phyloP scores from a whole-genome alignment of 2,113 vertebrate genomes.

The Addax nasomaculatus region DNA sequence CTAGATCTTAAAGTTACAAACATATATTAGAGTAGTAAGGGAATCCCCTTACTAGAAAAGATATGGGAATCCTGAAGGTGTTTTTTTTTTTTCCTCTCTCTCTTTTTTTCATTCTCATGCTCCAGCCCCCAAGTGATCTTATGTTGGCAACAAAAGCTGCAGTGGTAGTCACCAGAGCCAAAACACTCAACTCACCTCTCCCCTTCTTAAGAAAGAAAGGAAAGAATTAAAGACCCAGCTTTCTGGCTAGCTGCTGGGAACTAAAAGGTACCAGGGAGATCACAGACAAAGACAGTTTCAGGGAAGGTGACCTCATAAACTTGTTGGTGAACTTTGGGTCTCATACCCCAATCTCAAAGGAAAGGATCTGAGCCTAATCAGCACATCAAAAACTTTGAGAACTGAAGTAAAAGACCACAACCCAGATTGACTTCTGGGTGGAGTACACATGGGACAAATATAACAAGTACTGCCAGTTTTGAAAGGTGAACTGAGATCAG shows the following conservation, averaged over 20 bases:
- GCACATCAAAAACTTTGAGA: neutral
- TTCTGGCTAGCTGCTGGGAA: neutral
- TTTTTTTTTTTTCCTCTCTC: neutral
- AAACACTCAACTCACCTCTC: neutral
- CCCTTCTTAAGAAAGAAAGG: neutral
- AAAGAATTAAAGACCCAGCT: neutral
- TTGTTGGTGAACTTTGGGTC: neutral
- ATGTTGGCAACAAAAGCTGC: neutral
- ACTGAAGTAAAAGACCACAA: neutral
- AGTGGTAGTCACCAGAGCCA: neutral
- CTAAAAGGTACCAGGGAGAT: neutral
- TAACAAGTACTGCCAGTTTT: neutral
- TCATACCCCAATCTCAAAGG: neutral
- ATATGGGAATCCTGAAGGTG: neutral
- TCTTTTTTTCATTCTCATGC: neutral
- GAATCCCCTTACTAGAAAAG: neutral
- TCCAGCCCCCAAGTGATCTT: neutral
- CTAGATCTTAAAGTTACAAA: neutral
- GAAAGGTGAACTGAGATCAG: neutral
- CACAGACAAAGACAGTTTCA: neutral
- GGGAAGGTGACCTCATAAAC: neutral
- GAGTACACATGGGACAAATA: neutral
- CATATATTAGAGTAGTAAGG: constrained; percentile 8
- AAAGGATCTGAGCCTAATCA: neutral
- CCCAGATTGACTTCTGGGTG: neutral